Conservation (phyloP, 2,888 invertebrate genomes). For the Baccha elongata region DNA sequence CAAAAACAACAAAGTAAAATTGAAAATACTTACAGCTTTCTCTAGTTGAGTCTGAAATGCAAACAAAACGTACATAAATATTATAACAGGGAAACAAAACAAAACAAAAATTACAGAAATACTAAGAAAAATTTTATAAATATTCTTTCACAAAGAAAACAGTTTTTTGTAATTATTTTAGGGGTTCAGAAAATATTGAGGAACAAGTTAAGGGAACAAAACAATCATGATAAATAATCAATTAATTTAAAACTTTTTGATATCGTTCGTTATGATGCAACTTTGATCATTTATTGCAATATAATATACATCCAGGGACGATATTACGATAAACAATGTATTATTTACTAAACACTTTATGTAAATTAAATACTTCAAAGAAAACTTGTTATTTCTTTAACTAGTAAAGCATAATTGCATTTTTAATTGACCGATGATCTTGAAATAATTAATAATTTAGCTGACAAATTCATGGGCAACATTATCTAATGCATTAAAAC, state of each 20-base stretch:
- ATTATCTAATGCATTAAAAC: too few species aligned
- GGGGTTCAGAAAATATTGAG: not conserved
- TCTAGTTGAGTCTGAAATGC: conserved; percentile 76
- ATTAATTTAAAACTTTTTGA: conserved; percentile 8
- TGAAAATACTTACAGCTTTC: conserved; percentile 76
- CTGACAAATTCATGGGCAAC: too few species aligned
- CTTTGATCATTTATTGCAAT: conserved; percentile 13
- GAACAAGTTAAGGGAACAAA: not conserved
- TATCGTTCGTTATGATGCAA: conserved; percentile 43
- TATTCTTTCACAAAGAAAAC: not conserved
- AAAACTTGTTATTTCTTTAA: too few species aligned
- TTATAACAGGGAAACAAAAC: conserved; percentile 41
- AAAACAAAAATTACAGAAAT: conserved; percentile 10
- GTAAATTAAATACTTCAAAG: too few species aligned
- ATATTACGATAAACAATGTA: too few species aligned
- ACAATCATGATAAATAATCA: not conserved
- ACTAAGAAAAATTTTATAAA: too few species aligned
- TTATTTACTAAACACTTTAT: too few species aligned
- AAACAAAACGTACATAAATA: conserved; percentile 66
- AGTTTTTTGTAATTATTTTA: not conserved
- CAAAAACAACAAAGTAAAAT: conserved; percentile 20
- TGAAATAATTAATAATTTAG: too few species aligned
- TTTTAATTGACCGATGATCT: too few species aligned
- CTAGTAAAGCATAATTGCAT: too few species aligned
- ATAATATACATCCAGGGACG: conserved; percentile 3